phyloP scores from a whole-genome alignment of 2,113 vertebrate species.

The Anolis sagrei region DNA sequence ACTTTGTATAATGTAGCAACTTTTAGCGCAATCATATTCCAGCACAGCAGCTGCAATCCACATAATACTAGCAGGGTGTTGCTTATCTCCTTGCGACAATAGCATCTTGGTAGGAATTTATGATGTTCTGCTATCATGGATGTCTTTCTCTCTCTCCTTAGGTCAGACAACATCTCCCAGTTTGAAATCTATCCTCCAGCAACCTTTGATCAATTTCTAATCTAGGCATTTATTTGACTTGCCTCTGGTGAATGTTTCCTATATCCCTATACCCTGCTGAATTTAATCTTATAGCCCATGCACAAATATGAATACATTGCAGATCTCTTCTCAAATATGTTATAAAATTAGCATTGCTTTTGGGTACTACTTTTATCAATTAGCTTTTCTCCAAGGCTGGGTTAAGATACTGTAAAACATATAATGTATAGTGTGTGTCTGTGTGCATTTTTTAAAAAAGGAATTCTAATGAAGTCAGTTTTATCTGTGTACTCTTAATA shows the following conservation, averaged over 20 bases:
- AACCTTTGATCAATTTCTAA: conserved; percentile 30
- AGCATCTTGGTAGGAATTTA: neutral
- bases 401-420: neutral
- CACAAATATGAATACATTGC: conserved; percentile 8
- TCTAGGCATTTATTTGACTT: neutral
- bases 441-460: too few species aligned
- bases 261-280: conserved; percentile 15
- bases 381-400: conserved; percentile 34
- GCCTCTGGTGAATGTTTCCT: neutral
- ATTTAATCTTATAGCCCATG: conserved; percentile 29
- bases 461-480: too few species aligned
- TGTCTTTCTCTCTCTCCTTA: neutral
- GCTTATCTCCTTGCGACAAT: neutral
- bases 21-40: neutral
- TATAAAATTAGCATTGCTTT: conserved; percentile 22
- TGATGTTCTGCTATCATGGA: neutral
- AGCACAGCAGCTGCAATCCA: neutral
- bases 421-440: too few species aligned
- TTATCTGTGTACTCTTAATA: too few species aligned
- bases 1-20: neutral
- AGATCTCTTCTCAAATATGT: conserved; percentile 49
- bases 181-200: neutral
- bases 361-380: conserved; percentile 32
- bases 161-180: neutral
- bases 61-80: neutral